Evolutionary conservation across 2,113 vertebrate species (phyloP), one percentile per base, ranked within the genome.

Genomic region (Atlantisia rogersi): DNA sequence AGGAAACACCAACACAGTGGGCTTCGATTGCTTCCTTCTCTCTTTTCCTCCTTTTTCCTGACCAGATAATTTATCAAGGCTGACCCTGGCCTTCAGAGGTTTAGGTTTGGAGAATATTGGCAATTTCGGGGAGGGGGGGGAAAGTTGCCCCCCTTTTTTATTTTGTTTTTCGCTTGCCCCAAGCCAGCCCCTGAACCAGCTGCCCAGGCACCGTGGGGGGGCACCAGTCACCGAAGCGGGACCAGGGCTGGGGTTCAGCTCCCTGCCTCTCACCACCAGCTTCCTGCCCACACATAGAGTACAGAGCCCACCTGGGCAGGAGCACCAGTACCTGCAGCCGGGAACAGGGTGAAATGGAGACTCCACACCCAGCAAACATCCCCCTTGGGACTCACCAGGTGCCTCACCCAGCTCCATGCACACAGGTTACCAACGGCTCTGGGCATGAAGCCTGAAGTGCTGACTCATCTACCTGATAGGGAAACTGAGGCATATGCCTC

Each of bases 1-100:
- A 86, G 91, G 92, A 94, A 95, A 88, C 71, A 73, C 73, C 92
- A 88, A 25, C 64, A 70, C 46, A 10, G 63, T 68, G 74, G 50
- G 22, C 50, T 83, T 48, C 22, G 42, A 88, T 70, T 50, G 19
- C 37, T 93, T 70, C 67, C 68, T 90, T 50, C 75, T 69, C 73
- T 76, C 12, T 73, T 39, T 20, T 2, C 2, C 1, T 1, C 5
- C 6, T 29, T 42, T 37, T 58, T 60, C 37, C 10, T 18, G 82
- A 24, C 12, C 63, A 77, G 29, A 85, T 73, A 69, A 74, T 26
- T 4, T 22, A 53, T 50, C 65, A 12, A 25, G 19, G 39, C 44
- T 85, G 52, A 31, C 35, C 35, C 59, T 29, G 12, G 35, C 39
- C 55, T 18, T 22, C n/a, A 53, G 44, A 50, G 31, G 63, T 31